Evolutionary conservation across 2,797 vertebrate species (phyloP).

Genomic region (Anas capensis): DNA sequence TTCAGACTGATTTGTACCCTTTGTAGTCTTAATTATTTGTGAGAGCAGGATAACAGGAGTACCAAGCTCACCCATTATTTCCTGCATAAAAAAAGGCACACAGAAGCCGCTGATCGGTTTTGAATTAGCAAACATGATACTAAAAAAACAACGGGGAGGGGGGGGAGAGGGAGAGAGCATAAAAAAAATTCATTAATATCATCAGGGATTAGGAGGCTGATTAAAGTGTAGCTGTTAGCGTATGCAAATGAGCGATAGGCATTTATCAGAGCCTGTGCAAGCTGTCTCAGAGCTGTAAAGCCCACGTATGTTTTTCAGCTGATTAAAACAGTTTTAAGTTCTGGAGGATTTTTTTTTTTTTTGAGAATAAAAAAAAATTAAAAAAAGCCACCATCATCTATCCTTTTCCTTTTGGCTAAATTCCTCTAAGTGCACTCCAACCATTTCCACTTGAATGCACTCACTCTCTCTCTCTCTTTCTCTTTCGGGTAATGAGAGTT

Average conservation of each 20-base stretch:
- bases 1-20: slow-evolving; percentile 99
- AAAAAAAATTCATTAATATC: slow-evolving; percentile 98
- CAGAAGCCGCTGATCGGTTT: slow-evolving; percentile 99
- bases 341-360: slow-evolving; percentile 92
- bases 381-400: slow-evolving; percentile 84
- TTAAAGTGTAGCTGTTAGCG: slow-evolving; percentile 99
- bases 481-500: slow-evolving; percentile 50
- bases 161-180: slow-evolving; percentile 73
- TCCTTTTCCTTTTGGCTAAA: slow-evolving; percentile 93
- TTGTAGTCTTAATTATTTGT: slow-evolving; percentile 99
- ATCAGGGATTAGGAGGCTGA: slow-evolving; percentile 99
- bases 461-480: slow-evolving; percentile 51
- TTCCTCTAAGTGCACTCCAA: slow-evolving; percentile 90
- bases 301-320: slow-evolving; percentile 99
- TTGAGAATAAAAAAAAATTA: slow-evolving; percentile 73
- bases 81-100: slow-evolving; percentile 98
- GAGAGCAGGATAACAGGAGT: slow-evolving; percentile 99
- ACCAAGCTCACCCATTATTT: slow-evolving; percentile 99
- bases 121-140: slow-evolving; percentile 99
- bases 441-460: slow-evolving; percentile 90
- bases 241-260: slow-evolving; percentile 99
- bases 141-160: slow-evolving; percentile 77
- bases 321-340: slow-evolving; percentile 99
- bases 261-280: slow-evolving; percentile 99
- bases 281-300: slow-evolving; percentile 98